Evolutionary conservation across 2,797 vertebrate species (phyloP), one percentile per base, ranked within the genome.

Genomic region (Sphenopsis melanotis): DNA sequence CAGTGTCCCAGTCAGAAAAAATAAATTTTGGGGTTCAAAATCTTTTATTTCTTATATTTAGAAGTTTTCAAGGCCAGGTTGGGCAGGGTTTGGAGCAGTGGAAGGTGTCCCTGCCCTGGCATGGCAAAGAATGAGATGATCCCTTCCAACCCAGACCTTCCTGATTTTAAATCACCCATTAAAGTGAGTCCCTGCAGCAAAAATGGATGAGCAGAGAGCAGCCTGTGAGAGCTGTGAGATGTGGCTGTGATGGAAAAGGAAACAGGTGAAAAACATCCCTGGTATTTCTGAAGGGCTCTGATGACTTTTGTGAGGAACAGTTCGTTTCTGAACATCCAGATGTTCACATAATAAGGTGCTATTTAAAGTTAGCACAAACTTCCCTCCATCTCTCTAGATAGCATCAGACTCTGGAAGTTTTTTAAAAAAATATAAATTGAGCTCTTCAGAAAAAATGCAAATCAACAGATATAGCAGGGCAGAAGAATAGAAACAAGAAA

Each of bases 311-410:
- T 83, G 92, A 93, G 87, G 59, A 90, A 1, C 46, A 21, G 80
- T 6, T 94, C 79, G 7, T 63, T 95, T 91, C 74, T 78, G 64
- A 74, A 53, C 57, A 89, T 81, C 93, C 95, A 96, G 96, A 92
- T 97, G 95, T 95, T 96, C 88, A 6, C 18, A 91, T 76, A 95
- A 97, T 94, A 46, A 94, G 74, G 88, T 89, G 65, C 93, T 95
- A 93, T 96, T 93, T 96, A 68, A 90, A 95, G 63, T 96, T 42
- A 93, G 47, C 85, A 56, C 57, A 75, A 83, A 85, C 42, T 70
- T 94, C 56, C 36, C 50, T 78, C 39, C 53, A 0, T 80, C 46
- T 85, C 74, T 81, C 46, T 26, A 47, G 93, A 92, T 85, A 92
- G 56, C 79, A 89, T 53, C 92, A 71, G 57, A 15, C 53, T 90